Percentiles rank a stretch among this genome's conserved stretches.
phyloP scores from a whole-genome alignment of 2,797 vertebrate species.

The Rhabdophis nuchalis region DNA sequence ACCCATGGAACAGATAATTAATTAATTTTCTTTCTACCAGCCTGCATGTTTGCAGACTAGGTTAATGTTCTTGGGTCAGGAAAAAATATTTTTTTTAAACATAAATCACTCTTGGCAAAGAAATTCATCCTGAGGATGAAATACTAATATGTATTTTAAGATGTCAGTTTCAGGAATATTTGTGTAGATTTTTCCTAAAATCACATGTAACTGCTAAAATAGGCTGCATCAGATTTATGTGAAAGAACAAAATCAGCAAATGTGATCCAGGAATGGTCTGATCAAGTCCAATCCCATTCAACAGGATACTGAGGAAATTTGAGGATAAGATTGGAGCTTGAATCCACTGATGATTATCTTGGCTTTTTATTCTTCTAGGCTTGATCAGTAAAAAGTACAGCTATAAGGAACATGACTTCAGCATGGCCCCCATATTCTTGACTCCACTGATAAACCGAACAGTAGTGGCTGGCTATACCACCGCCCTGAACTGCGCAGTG shows the following conservation, averaged over 20 bases:
- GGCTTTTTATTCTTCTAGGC: slow-evolving; percentile 57
- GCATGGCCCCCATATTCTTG: slow-evolving; percentile 78
- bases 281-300: not conserved
- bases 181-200: not conserved
- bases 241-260: not conserved
- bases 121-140: not conserved
- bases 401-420: slow-evolving; percentile 78
- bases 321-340: not conserved
- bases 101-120: not conserved
- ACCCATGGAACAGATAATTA: not conserved
- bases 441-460: slow-evolving; percentile 81
- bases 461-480: slow-evolving; percentile 82
- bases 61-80: not conserved
- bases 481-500: slow-evolving; percentile 86
- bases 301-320: too few species aligned
- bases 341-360: not conserved
- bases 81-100: not conserved
- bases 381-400: slow-evolving; percentile 61
- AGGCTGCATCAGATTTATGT: not conserved
- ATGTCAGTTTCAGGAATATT: not conserved
- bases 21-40: not conserved
- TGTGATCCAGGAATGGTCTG: not conserved
- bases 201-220: not conserved
- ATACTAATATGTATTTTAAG: not conserved
- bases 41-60: not conserved